These are phyloP conservation scores for Drosophila neotestacea DNA, from an alignment of 2,888 invertebrate genomes.

Conservation along the genomic window DNA sequence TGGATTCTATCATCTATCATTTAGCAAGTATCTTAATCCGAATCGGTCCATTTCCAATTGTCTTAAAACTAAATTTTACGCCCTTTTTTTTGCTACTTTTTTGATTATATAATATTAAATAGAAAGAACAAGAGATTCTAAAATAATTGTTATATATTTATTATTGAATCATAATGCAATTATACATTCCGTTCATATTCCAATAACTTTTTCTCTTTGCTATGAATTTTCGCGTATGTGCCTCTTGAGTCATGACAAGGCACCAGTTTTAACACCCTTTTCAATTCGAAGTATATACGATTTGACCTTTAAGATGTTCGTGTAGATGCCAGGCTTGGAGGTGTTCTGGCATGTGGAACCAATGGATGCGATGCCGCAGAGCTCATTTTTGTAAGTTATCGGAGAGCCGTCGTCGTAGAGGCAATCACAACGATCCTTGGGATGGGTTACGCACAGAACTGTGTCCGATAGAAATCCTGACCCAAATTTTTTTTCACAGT, in stretches of 20 bases:
- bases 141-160: background rate
- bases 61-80: background rate
- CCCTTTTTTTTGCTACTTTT: too few relatives aligned
- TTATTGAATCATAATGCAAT: background rate
- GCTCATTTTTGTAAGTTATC: slow-evolving; percentile 17
- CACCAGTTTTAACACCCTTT: background rate
- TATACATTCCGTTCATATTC: background rate
- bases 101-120: too few relatives aligned
- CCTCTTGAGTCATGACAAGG: background rate
- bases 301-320: slow-evolving; percentile 24
- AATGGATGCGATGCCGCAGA: slow-evolving; percentile 44
- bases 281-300: slow-evolving; percentile 10
- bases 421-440: slow-evolving; percentile 25
- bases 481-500: background rate
- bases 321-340: slow-evolving; percentile 38
- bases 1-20: background rate
- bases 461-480: background rate
- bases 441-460: slow-evolving; percentile 2
- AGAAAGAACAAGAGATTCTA: background rate
- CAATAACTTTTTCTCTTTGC: background rate
- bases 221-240: background rate
- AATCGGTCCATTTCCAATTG: background rate
- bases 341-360: slow-evolving; percentile 41
- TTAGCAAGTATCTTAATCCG: background rate
- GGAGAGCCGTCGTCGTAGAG: slow-evolving; percentile 43